These are phyloP conservation scores for Halocynthia aurantium DNA, from an alignment of 23 tunicate species.

Conservation along the genomic window DNA sequence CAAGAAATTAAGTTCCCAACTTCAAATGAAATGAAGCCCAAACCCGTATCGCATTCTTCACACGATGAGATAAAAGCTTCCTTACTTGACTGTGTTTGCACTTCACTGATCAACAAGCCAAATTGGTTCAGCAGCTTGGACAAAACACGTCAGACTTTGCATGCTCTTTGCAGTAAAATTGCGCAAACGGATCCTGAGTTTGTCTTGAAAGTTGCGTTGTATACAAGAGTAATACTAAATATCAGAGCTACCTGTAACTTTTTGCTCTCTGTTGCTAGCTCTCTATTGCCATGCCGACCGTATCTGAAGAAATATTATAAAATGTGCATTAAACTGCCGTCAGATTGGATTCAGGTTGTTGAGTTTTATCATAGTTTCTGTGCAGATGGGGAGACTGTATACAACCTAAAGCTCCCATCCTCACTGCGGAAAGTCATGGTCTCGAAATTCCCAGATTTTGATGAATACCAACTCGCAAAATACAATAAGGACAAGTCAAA, in stretches of 20 bases:
- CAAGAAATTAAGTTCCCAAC: slow-evolving; percentile 16
- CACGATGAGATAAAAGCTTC: background rate
- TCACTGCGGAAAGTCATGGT: slow-evolving; percentile 63
- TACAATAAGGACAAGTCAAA: slow-evolving; percentile 40
- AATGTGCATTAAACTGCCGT: slow-evolving; percentile 30
- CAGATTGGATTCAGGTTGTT: slow-evolving; percentile 78
- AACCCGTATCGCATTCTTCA: background rate
- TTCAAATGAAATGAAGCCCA: background rate
- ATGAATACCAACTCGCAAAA: slow-evolving; percentile 67
- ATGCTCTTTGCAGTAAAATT: background rate
- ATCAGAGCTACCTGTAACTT: slow-evolving; percentile 44
- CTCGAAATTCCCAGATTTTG: slow-evolving; percentile 52
- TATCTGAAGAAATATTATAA: slow-evolving; percentile 49
- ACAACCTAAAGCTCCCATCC: slow-evolving; percentile 14
- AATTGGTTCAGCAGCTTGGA: slow-evolving; percentile 6
- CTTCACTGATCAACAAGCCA: slow-evolving; percentile 32
- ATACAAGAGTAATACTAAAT: slow-evolving; percentile 41
- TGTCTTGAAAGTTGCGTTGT: slow-evolving; percentile 64
- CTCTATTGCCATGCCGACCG: slow-evolving; percentile 18
- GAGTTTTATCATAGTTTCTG: slow-evolving; percentile 30
- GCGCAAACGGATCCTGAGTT: slow-evolving; percentile 44
- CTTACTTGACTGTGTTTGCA: slow-evolving; percentile 24
- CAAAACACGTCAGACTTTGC: background rate
- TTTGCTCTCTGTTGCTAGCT: slow-evolving; percentile 33
- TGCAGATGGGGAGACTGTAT: background rate